Evolutionary conservation across 2,113 vertebrate genomes (phyloP), one percentile per base, ranked within the genome.

Genomic region (Tenebrosternarchus preto): DNA sequence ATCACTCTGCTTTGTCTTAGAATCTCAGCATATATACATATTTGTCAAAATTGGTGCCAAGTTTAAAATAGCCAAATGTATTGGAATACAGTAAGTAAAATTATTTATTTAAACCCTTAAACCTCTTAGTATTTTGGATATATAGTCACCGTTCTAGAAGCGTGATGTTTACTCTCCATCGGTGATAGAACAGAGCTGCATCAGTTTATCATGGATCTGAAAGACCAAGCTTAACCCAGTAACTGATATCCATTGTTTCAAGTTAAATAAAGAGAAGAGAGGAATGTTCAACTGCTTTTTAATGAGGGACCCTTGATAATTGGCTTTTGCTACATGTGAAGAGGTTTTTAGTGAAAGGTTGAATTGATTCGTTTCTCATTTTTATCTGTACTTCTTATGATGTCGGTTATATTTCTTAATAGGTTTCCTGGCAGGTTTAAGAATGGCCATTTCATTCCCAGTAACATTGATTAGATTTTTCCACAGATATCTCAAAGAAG

Each of bases 301-400:
- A 55, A 31, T 5, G 46, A 31, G 24, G 39, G 22, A 71, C 16
- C 12, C 43, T 19, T 72, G 46, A 55, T 72, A 56, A 72, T 55
- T 72, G 70, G 24, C 46, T 39, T 25, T 25, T 17, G 25, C 17
- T 2, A 20, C 43, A 71, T 50, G 15, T 50, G 69, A 71, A 53
- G 70, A 72, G 46, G 70, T 55, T 27, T 71, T 53, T 71, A 17
- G 43, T 22, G 22, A 71, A n/a, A n/a, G n/a, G n/a, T n/a, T n/a
- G 46, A 66, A 31, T 29, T 31, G 22, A 56, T 27, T 55, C 46
- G 20, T 27, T 55, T 72, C 56, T 15, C 70, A 20, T 53, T 71
- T 70, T 50, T 50, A 50, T 9, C 43, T 15, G 8, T 50, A 50
- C 24, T 16, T 53, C 25, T 43, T 70, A 66, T 33, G 5, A 66